These are phyloP conservation scores for Rhadina sibilatrix DNA, from an alignment of 2,113 vertebrate species.

Conservation along the genomic window DNA sequence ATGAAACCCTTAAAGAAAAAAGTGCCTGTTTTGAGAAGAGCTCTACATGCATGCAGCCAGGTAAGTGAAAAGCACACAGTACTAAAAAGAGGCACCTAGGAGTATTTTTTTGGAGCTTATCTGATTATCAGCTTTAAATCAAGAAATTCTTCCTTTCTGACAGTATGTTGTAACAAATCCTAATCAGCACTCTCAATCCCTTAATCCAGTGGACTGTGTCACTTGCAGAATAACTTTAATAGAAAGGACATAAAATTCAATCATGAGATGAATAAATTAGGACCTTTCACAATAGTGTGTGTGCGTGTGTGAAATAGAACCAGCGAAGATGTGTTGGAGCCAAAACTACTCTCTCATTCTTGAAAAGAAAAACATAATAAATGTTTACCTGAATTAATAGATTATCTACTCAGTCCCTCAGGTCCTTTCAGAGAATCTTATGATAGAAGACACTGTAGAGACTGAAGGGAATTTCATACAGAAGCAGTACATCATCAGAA, in stretches of 20 bases:
- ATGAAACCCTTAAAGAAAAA: background rate
- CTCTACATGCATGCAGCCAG: background rate
- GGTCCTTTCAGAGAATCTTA: background rate
- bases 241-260: conserved; percentile 29
- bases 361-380: background rate
- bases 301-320: background rate
- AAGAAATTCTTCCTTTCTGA: background rate
- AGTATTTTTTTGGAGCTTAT: background rate
- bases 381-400: background rate
- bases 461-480: background rate
- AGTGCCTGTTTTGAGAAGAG: background rate
- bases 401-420: background rate
- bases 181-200: background rate
- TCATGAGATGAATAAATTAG: conserved; percentile 50
- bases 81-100: background rate
- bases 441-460: background rate
- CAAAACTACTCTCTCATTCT: background rate
- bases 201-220: background rate
- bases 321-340: background rate
- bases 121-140: conserved; percentile 2
- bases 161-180: background rate
- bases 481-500: background rate
- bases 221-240: background rate
- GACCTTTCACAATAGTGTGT: background rate
- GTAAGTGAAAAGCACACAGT: background rate